These are phyloP conservation scores for Plutomurus gul DNA, from an alignment of 1,140 invertebrate genomes.

Conservation along the genomic window DNA sequence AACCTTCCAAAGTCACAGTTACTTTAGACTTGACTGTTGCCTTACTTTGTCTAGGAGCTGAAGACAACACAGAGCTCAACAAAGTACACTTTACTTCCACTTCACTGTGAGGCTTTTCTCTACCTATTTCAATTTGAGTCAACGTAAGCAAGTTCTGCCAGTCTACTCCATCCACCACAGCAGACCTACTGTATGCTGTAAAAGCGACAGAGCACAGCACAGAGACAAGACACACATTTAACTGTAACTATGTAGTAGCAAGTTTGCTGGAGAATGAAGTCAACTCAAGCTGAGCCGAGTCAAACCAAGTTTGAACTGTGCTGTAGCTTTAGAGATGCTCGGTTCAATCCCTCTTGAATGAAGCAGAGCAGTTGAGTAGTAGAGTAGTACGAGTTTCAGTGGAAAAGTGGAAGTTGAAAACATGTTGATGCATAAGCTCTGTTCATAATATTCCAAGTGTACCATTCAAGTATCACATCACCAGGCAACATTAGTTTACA, in stretches of 20 bases:
- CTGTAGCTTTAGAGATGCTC: not conserved
- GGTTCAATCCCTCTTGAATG: constrained; percentile 15
- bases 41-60: no score
- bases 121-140: no score
- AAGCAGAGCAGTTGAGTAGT: no score
- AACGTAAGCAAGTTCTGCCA: no score
- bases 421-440: constrained; percentile 7
- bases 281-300: not conserved
- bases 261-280: not conserved
- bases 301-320: no score
- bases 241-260: not conserved
- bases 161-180: no score
- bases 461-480: constrained; percentile 2
- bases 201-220: not conserved
- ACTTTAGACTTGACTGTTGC: no score
- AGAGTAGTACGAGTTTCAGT: not conserved
- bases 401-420: not conserved
- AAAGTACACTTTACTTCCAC: no score
- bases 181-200: no score
- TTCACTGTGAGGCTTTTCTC: no score
- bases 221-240: not conserved
- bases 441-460: constrained; percentile 8
- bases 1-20: no score
- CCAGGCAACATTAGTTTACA: not conserved
- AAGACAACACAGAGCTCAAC: no score